These are phyloP conservation scores for Leuciscus idus DNA, from an alignment of 2,113 vertebrate genomes.

Conservation along the genomic window DNA sequence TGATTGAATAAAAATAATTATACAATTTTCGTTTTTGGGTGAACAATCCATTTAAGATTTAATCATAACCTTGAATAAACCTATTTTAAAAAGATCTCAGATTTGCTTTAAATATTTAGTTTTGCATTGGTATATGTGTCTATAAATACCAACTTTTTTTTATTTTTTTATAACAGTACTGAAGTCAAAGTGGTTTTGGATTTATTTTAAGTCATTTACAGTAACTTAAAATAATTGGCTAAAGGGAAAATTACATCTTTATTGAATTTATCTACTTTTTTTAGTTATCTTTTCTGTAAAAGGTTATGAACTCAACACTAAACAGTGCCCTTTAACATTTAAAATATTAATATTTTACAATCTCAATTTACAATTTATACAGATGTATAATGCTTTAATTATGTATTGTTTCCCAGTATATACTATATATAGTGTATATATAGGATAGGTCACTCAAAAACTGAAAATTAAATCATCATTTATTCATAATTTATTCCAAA, in stretches of 20 bases:
- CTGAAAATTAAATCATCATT: neutral
- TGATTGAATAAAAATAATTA: neutral
- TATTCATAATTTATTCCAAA: neutral
- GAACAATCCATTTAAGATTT: neutral
- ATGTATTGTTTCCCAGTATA: neutral
- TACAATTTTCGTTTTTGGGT: neutral
- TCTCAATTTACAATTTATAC: neutral
- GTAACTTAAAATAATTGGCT: neutral
- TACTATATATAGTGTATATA: too few species aligned
- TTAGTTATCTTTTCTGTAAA: neutral
- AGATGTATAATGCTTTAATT: neutral
- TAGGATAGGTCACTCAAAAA: neutral
- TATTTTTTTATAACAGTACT: too few species aligned
- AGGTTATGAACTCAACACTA: neutral
- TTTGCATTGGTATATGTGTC: neutral
- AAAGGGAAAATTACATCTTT: neutral
- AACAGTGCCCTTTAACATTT: neutral
- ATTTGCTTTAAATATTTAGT: neutral
- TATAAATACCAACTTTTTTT: neutral
- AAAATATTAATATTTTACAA: neutral
- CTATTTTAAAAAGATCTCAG: neutral
- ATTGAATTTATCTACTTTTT: neutral
- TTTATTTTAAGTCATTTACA: neutral
- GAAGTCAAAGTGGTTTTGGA: too few species aligned
- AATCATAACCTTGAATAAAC: neutral